These are phyloP conservation scores for Cynodonichthys magdalenae DNA, from an alignment of 2,797 vertebrate species.

Conservation along the genomic window DNA sequence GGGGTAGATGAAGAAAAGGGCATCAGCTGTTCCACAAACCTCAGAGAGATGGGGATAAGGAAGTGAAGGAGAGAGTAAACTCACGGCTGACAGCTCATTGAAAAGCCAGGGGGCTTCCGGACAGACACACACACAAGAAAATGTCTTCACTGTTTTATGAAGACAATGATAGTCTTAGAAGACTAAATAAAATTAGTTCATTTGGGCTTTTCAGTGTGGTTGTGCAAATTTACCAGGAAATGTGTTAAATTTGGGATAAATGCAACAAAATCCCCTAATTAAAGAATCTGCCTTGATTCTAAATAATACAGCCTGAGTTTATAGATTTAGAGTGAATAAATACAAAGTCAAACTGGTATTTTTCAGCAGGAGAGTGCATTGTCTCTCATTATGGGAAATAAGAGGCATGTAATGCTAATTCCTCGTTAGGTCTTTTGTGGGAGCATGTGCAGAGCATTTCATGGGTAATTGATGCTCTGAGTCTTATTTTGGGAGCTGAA, in stretches of 20 bases:
- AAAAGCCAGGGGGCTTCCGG: slow-evolving; percentile 46
- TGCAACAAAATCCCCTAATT: neutral
- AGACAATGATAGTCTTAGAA: slow-evolving; percentile 2
- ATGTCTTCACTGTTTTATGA: slow-evolving; percentile 13
- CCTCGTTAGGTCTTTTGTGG: slow-evolving; percentile 42
- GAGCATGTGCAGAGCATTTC: slow-evolving; percentile 58
- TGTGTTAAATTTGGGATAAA: neutral
- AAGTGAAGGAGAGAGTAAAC: slow-evolving; percentile 47
- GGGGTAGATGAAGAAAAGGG: slow-evolving; percentile 42
- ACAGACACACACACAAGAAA: slow-evolving; percentile 17
- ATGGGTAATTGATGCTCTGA: slow-evolving; percentile 76
- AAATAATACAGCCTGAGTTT: neutral
- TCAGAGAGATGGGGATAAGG: slow-evolving; percentile 36
- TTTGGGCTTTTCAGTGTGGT: neutral
- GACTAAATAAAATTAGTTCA: slow-evolving; percentile 16
- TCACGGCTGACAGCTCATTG: slow-evolving; percentile 55
- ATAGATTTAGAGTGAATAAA: slow-evolving; percentile 9
- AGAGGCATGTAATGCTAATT: slow-evolving; percentile 50
- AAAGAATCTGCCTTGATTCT: neutral
- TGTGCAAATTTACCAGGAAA: neutral
- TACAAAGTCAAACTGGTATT: slow-evolving; percentile 1
- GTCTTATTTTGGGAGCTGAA: slow-evolving; percentile 71
- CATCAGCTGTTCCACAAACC: slow-evolving; percentile 62
- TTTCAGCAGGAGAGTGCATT: slow-evolving; percentile 13
- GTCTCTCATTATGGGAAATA: slow-evolving; percentile 24